Evolutionary conservation across 2,113 vertebrate species (phyloP).

Genomic region (Bothrops jararaca): DNA sequence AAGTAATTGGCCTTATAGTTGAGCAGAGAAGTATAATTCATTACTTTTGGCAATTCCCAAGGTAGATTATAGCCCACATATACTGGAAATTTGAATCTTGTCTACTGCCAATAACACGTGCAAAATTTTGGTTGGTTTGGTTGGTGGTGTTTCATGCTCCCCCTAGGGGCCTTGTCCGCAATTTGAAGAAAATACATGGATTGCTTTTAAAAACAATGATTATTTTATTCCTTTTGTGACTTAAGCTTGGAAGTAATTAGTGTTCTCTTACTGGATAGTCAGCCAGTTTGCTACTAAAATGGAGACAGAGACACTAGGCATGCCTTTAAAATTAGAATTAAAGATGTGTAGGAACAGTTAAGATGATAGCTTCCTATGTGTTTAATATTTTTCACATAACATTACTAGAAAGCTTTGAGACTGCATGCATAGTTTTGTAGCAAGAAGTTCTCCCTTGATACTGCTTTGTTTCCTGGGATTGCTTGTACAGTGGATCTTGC

Average conservation of each 20-base stretch:
- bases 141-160: neutral
- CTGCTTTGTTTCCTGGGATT: neutral
- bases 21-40: neutral
- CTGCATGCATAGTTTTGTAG: neutral
- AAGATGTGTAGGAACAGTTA: neutral
- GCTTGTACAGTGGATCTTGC: neutral
- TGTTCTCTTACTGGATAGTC: slow-evolving; percentile 11
- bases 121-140: neutral
- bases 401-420: neutral
- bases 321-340: neutral
- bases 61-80: no score
- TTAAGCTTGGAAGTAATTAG: slow-evolving; percentile 6
- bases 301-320: neutral
- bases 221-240: slow-evolving; percentile 13
- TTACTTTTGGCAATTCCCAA: neutral
- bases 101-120: neutral
- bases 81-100: neutral
- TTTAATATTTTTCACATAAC: neutral
- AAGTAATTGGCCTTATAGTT: neutral
- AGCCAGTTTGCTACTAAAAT: neutral
- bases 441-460: neutral
- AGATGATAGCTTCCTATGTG: neutral
- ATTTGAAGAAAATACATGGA: neutral
- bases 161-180: neutral
- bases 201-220: neutral